A percentile compares a stretch with the other conserved stretches of the same genome.
Evolutionary conservation across 2,113 vertebrate genomes (phyloP).

Genomic region (Rhinolophus sinicus): DNA sequence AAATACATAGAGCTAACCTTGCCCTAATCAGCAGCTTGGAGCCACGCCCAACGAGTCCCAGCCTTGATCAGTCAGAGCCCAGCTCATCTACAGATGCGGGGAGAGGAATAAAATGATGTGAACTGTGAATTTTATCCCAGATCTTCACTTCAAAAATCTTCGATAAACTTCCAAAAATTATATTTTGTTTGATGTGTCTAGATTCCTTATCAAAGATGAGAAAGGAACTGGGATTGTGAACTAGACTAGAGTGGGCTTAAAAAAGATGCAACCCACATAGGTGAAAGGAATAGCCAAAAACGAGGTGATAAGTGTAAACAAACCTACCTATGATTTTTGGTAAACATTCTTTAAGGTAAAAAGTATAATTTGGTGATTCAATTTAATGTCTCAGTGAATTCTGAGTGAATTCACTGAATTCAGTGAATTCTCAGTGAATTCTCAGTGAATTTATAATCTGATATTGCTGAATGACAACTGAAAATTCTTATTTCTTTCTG

Average conservation of each 20-base stretch:
- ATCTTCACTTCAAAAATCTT: neutral
- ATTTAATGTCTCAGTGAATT: neutral
- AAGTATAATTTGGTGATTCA: neutral
- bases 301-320: neutral
- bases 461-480: neutral
- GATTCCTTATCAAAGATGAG: neutral
- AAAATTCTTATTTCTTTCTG: slow-evolving; percentile 29
- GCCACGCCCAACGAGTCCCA: neutral
- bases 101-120: neutral
- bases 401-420: too few relatives aligned
- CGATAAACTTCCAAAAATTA: neutral
- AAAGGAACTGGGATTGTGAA: neutral
- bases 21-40: neutral
- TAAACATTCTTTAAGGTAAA: neutral
- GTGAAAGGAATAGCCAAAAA: neutral
- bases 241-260: neutral
- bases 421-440: neutral
- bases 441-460: neutral
- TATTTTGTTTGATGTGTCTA: neutral
- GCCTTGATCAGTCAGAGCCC: neutral
- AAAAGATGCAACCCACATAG: neutral
- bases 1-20: neutral
- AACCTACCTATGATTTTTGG: neutral
- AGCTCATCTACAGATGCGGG: neutral
- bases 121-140: neutral